Base-by-base conservation (phyloP, 2,113 vertebrate species). In the Malaclemys terrapin region DNA sequence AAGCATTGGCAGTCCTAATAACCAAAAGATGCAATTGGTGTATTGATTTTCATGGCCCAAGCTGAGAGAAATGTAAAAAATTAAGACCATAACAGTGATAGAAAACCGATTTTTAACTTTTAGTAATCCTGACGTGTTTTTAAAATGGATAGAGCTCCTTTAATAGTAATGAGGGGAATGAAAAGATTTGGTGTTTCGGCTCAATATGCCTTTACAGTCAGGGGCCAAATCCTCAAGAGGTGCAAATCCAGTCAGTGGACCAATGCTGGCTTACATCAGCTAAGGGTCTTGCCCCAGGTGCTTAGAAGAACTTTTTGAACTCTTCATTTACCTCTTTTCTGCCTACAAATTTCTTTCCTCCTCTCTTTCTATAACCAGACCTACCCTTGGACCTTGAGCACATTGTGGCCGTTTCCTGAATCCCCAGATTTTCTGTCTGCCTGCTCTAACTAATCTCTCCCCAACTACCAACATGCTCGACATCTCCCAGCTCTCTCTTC, bases 41-140 rank as follows among this genome's bases (percentile, higher is more conserved):
- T 38, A 2, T 35, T 59, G 0, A 0, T 75, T 72, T 72, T 72
- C 35, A 31, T 38, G 19, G 82, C 57, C 52, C 45, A 56, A 52
- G 3, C 13, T 54, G 59, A 81, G n/a, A 42, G 57, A n/a, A 5
- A 56, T 84, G 81, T 85, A 89, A 81, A 42, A n/a, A 72, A 59
- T 72, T 83, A 85, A 79, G 47, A 25, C 78, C 42, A 29, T 17
- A 27, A 54, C n/a, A 45, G 27, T 54, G 54, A 24, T 76, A 53
- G 80, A 27, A 47, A 14, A 24, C 82, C 16, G 3, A 50, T 54
- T 50, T 0, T 0, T n/a, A 29, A 38, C 84, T 91, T 53, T 35
- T 59, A 90, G 87, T 53, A 80, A 80, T 22, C 5, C 19, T 24
- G 8, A n/a, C 6, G 4, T 0, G 1, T 5, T 0, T 0, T 42